Conservation (phyloP, 2,888 invertebrate species). For the Rhopalosiphum nymphaeae region DNA sequence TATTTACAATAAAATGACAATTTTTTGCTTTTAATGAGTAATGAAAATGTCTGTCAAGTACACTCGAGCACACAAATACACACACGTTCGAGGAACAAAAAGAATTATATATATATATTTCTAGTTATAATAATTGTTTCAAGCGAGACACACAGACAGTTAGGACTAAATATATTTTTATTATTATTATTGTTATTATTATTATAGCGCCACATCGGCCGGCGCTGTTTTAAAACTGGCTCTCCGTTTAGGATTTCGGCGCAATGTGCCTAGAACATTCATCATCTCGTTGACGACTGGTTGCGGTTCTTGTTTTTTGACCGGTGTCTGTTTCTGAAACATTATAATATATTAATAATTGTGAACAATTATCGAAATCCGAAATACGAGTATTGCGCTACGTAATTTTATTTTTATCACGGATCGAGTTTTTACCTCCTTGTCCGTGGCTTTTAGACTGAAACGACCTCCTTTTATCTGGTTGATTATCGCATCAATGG, state of each 20-base stretch:
- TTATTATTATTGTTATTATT: not conserved
- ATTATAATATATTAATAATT: not conserved
- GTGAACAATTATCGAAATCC: not conserved
- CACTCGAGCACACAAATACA: not conserved
- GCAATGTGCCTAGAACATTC: slow-evolving; percentile 77
- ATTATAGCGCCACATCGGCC: slow-evolving; percentile 46
- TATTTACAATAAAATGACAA: not conserved
- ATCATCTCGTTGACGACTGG: slow-evolving; percentile 78
- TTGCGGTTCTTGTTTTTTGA: slow-evolving; percentile 75
- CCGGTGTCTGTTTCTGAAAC: slow-evolving; percentile 73
- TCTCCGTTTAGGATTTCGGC: slow-evolving; percentile 71
- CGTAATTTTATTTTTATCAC: not conserved
- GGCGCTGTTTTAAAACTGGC: slow-evolving; percentile 58
- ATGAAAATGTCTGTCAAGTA: not conserved
- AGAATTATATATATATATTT: not conserved
- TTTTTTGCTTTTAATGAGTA: not conserved
- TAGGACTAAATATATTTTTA: not conserved
- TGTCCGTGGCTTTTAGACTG: slow-evolving; percentile 75
- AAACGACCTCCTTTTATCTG: slow-evolving; percentile 83
- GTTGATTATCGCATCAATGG: slow-evolving; percentile 82
- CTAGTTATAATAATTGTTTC: not conserved
- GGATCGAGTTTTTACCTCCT: slow-evolving; percentile 71
- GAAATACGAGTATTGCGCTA: not conserved
- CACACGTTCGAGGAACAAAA: not conserved
- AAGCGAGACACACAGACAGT: not conserved